phyloP scores from a whole-genome alignment of 2,113 vertebrate species.

The Rhea americana region DNA sequence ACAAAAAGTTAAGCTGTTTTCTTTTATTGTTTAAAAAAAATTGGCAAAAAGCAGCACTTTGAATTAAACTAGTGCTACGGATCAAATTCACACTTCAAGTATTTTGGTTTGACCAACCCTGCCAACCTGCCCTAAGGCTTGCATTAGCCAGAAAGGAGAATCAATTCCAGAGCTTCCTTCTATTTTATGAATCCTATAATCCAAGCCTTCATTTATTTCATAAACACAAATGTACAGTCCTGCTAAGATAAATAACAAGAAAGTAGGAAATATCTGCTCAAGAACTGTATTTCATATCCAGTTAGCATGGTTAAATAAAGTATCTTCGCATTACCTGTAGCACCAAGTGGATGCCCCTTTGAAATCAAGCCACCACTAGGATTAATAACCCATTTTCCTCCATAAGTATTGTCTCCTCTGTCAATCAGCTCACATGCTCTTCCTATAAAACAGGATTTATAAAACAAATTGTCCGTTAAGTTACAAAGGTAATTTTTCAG shows the following conservation, averaged over 20 bases:
- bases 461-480: background rate
- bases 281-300: background rate
- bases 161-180: background rate
- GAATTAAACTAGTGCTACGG: background rate
- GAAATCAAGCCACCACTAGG: constrained; percentile 96
- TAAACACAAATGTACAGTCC: background rate
- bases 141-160: background rate
- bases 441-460: constrained; percentile 74
- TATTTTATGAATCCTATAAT: background rate
- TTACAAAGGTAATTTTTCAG: background rate
- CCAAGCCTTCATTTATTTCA: background rate
- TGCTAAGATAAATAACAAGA: background rate
- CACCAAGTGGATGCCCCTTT: constrained; percentile 97
- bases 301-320: background rate
- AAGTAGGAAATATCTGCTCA: background rate
- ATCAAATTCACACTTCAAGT: background rate
- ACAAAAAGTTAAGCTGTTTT: background rate
- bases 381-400: constrained; percentile 96
- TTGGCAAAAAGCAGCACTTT: background rate
- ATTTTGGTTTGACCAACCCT: background rate
- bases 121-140: background rate
- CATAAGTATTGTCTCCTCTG: constrained; percentile 94
- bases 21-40: too few species aligned
- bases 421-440: constrained; percentile 90
- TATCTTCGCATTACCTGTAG: constrained; percentile 85